Conservation (phyloP, 2,888 invertebrate species). For the Temnothorax ravouxi region DNA sequence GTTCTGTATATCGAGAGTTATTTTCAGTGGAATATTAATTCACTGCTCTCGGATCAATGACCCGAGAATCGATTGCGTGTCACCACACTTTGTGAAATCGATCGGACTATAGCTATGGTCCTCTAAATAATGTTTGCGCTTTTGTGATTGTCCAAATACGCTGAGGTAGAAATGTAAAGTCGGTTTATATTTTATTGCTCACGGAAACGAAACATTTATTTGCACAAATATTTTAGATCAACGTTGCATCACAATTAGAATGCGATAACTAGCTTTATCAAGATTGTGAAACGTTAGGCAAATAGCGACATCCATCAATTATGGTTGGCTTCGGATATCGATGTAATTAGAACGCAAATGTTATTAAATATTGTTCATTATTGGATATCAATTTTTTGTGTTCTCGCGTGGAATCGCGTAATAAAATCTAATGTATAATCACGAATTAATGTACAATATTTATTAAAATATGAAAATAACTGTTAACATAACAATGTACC, state of each 20-base stretch:
- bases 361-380: constrained; percentile 49
- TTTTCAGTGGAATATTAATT: constrained; percentile 16
- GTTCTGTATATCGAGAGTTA: background rate
- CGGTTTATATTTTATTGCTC: constrained; percentile 10
- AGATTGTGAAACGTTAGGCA: constrained; percentile 28
- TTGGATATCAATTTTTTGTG: constrained; percentile 10
- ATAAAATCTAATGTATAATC: constrained; percentile 33
- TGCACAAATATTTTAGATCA: constrained; percentile 28
- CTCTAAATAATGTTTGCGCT: constrained; percentile 9
- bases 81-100: constrained; percentile 43
- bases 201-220: background rate
- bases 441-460: constrained; percentile 32
- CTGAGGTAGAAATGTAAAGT: background rate
- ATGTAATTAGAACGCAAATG: constrained; percentile 45
- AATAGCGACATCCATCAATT: constrained; percentile 26
- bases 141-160: background rate
- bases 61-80: constrained; percentile 55
- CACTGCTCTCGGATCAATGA: constrained; percentile 28
- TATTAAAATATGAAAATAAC: constrained; percentile 32
- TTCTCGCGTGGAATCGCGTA: background rate
- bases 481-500: constrained; percentile 10
- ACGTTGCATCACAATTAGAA: constrained; percentile 18
- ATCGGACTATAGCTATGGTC: constrained; percentile 3
- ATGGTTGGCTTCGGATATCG: constrained; percentile 7
- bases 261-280: constrained; percentile 26